These are phyloP conservation scores for Vanacampus margaritifer DNA, from an alignment of 2,113 vertebrate species.

Conservation along the genomic window DNA sequence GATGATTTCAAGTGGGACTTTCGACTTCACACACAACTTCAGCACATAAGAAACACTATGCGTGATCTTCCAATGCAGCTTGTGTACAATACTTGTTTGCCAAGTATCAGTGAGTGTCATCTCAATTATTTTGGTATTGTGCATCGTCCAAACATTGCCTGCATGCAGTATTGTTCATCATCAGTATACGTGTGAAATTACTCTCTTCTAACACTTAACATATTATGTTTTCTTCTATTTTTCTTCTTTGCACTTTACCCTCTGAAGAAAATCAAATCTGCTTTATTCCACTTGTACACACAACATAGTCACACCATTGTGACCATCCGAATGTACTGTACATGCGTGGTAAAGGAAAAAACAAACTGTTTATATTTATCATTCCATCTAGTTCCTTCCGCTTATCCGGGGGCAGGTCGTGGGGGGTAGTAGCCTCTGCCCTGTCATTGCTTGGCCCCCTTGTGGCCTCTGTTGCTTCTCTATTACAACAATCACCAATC, in stretches of 20 bases:
- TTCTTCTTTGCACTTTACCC: neutral
- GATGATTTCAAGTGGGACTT: slow-evolving; percentile 48
- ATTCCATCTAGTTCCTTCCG: too few relatives aligned
- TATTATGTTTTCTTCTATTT: neutral
- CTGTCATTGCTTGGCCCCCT: too few relatives aligned
- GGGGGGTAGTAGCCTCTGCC: too few relatives aligned
- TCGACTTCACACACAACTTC: slow-evolving; percentile 50
- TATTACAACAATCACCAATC: too few relatives aligned
- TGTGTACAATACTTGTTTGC: slow-evolving; percentile 9
- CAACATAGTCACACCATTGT: too few relatives aligned
- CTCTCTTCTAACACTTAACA: neutral
- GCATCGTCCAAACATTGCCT: neutral
- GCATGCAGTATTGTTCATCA: neutral
- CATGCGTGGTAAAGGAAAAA: too few relatives aligned
- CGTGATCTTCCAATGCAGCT: slow-evolving; percentile 12
- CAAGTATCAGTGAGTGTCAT: slow-evolving; percentile 8
- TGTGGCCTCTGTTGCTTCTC: too few relatives aligned
- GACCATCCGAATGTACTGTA: too few relatives aligned
- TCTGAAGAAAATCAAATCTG: neutral
- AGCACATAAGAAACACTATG: slow-evolving; percentile 5
- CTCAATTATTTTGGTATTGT: neutral
- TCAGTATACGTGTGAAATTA: neutral
- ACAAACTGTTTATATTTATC: too few relatives aligned
- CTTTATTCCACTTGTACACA: too few relatives aligned
- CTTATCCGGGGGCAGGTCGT: too few relatives aligned